phyloP scores from a whole-genome alignment of 2,797 vertebrate species.

The Phoxinus dragarum region DNA sequence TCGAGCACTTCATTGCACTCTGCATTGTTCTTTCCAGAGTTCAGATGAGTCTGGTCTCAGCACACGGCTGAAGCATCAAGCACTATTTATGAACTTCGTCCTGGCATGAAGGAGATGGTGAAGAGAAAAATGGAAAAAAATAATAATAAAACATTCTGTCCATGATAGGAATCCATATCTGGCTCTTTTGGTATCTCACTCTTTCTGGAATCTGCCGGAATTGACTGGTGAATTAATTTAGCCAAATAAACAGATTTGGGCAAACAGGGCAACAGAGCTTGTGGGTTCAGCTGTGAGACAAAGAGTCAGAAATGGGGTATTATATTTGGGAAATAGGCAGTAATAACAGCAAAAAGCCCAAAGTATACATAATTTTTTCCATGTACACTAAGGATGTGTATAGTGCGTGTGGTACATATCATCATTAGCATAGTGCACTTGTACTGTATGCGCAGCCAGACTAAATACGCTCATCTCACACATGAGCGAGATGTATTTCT shows the following conservation, averaged over 20 bases:
- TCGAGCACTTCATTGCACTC: conserved; percentile 56
- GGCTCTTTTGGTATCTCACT: conserved; percentile 23
- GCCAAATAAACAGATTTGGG: conserved; percentile 56
- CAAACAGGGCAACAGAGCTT: too few relatives aligned
- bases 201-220: conserved; percentile 34
- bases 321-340: not conserved
- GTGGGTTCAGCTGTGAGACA: conserved; percentile 9
- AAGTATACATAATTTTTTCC: not conserved
- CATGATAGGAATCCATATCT: conserved; percentile 44
- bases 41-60: conserved; percentile 58
- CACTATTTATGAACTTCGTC: conserved; percentile 65
- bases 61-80: conserved; percentile 58
- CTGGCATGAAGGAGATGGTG: conserved; percentile 27
- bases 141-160: conserved; percentile 45
- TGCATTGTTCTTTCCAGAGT: conserved; percentile 59
- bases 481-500: not conserved
- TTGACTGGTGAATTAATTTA: conserved; percentile 55
- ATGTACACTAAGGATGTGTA: not conserved
- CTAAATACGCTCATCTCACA: not conserved
- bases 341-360: not conserved
- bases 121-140: conserved; percentile 47
- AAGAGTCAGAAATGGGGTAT: conserved; percentile 6
- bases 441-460: not conserved
- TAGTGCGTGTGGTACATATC: not conserved
- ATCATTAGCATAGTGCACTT: not conserved